A percentile compares a stretch with the other conserved stretches of the same genome.
phyloP scores from a whole-genome alignment of 2,113 vertebrate species.

The Falcunculus frontatus region DNA sequence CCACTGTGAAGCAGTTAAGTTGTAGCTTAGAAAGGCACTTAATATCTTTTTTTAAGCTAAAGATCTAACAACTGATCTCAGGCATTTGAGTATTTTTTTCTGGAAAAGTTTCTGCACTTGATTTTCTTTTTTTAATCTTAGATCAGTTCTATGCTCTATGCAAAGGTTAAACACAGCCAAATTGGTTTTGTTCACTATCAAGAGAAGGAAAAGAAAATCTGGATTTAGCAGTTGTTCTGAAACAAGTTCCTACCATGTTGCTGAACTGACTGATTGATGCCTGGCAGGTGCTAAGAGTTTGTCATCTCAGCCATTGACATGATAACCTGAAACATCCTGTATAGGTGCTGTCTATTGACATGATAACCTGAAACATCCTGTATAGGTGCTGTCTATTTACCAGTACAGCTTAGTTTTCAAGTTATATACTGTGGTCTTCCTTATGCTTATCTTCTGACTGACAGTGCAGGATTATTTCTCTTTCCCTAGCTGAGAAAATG shows the following conservation, averaged over 20 bases:
- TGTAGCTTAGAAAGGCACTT: neutral
- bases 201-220: neutral
- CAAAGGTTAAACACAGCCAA: neutral
- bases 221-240: neutral
- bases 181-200: neutral
- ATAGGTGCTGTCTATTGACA: neutral
- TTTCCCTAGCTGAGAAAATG: neutral
- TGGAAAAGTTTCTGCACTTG: neutral
- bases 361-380: neutral
- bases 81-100: neutral
- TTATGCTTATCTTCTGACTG: neutral
- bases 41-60: neutral
- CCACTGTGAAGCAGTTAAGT: neutral
- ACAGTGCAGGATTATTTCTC: neutral
- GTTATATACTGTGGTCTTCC: neutral
- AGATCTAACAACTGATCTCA: neutral
- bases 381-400: neutral
- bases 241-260: neutral
- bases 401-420: neutral
- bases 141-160: neutral
- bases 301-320: neutral
- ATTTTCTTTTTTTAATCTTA: neutral
- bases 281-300: neutral
- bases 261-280: neutral
- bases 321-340: neutral